Evolutionary conservation across 53 echinoderm and acorn worm species (phyloP), one percentile per base, ranked within the genome.

Genomic region (Zoroaster sp.): DNA sequence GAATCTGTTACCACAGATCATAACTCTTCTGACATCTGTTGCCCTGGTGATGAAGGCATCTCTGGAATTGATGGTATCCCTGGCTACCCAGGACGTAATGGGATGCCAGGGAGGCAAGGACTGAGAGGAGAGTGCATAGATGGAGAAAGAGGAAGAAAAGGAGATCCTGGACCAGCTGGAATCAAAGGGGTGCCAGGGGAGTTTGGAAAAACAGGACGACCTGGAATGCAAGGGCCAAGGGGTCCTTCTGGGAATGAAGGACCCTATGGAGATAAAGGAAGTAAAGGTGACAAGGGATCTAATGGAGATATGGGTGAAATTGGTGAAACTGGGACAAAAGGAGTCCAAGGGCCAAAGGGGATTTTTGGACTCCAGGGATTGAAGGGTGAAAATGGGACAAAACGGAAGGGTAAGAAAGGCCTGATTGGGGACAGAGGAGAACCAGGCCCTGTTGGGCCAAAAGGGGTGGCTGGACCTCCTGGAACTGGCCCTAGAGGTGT

Each of bases 21-120:
- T 18, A 85, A 85, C 85, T 49, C 85, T 8, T 85, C 85, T 18
- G 85, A 85, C 72, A 85, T 85, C 71, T 85, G 85, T 36, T 85
- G 85, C 85, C 85, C 85, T 8, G 85, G 85, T 10, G 85, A 85
- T 10, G 70, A 32, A 46, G 85, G 85, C 32, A 49, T 70, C 20
- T 12, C 69, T 20, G 71, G 53, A 1, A 31, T 20, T 0, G 85
- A 85, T n/a, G 85, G 85, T 49, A 10, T 49, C 71, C 85, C 85
- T 18, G 85, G 85, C 14, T 85, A 71, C 35, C 71, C 70, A 28
- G 85, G 85, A 45, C 85, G 85, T 35, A 71, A 31, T 6, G 85
- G 85, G 52, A 70, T 85, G 69, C 85, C 85, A 1, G 85, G 85
- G 35, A 85, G 52, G 20, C 69, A 71, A 35, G 85, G 85, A 11